Conservation (phyloP, 2,888 invertebrate genomes). For the Troides oblongomaculatus region DNA sequence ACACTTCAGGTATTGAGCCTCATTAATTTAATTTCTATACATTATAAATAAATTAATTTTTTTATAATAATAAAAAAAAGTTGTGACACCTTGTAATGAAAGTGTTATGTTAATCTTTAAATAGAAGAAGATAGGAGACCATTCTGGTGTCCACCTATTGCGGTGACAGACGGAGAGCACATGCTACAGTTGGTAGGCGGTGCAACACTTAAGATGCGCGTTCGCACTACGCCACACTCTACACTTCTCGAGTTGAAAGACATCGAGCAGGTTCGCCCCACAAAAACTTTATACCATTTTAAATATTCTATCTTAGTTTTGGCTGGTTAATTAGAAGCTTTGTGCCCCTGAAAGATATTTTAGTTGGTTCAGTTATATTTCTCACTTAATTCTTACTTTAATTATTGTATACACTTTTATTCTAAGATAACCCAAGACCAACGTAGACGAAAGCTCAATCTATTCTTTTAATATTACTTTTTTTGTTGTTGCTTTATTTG, state of each 20-base stretch:
- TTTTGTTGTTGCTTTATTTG: too few relatives aligned
- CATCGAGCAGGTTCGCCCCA: constrained; percentile 48
- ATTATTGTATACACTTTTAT: too few relatives aligned
- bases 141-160: constrained; percentile 57
- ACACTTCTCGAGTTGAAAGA: constrained; percentile 57
- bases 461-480: too few relatives aligned
- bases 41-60: background rate
- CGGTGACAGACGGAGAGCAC: constrained; percentile 60
- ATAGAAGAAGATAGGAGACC: constrained; percentile 39
- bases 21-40: background rate
- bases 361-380: too few relatives aligned
- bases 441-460: too few relatives aligned
- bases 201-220: constrained; percentile 57
- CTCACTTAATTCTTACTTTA: too few relatives aligned
- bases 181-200: constrained; percentile 51
- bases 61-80: too few relatives aligned
- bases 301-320: background rate
- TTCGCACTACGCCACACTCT: constrained; percentile 58
- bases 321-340: background rate
- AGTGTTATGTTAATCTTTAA: background rate
- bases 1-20: background rate
- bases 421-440: too few relatives aligned
- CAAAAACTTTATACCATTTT: background rate
- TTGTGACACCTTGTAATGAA: too few relatives aligned
- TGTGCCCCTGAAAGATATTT: too few relatives aligned